Conservation (phyloP, 2,113 vertebrate genomes). For the Hippolais icterina region DNA sequence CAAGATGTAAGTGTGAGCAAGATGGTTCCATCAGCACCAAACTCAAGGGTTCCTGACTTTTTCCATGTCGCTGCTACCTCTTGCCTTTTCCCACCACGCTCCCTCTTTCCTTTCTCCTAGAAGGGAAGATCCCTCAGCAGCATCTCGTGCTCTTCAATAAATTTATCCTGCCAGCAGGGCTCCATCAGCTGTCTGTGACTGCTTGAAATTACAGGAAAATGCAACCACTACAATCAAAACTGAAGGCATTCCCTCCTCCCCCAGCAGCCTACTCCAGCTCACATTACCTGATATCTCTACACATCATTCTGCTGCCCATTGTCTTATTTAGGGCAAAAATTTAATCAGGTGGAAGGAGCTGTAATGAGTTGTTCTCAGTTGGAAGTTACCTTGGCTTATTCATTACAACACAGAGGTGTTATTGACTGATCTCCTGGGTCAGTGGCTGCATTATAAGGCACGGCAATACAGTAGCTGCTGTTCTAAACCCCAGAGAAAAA, state of each 20-base stretch:
- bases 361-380: slow-evolving; percentile 4
- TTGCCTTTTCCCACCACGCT: not conserved
- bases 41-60: not conserved
- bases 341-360: slow-evolving; percentile 36
- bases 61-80: rapidly evolving
- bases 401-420: not conserved
- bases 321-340: slow-evolving; percentile 11
- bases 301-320: not conserved
- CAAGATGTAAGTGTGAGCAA: not conserved
- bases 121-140: not conserved
- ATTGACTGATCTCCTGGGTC: slow-evolving; percentile 23
- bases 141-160: not conserved
- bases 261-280: not conserved
- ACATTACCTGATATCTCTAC: not conserved
- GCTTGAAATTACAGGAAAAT: not conserved
- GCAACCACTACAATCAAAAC: not conserved
- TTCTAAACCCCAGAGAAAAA: not conserved
- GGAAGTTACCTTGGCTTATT: slow-evolving; percentile 12
- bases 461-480: not conserved
- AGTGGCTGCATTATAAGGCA: not conserved
- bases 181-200: not conserved
- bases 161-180: not conserved
- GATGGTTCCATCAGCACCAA: not conserved
- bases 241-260: not conserved
- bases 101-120: not conserved